Evolutionary conservation across 2,797 vertebrate species (phyloP).

Genomic region (Limnodromus scolopaceus): DNA sequence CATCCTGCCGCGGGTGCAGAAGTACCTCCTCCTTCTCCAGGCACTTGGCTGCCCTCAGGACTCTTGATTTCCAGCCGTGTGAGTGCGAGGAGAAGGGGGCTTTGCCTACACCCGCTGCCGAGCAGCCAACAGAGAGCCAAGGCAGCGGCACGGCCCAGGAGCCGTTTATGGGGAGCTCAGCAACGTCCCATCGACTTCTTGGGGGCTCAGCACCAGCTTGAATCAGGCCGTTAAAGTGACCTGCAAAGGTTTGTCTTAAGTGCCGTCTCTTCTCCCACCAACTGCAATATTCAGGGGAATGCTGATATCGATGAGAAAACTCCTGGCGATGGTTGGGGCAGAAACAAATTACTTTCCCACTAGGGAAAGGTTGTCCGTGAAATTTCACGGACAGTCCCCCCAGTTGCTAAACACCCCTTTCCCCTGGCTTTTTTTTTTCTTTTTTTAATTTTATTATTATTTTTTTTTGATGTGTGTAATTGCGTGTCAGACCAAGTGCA

Average conservation of each 20-base stretch:
- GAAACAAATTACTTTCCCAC: constrained; percentile 31
- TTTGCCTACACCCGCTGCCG: background rate
- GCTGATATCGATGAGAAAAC: background rate
- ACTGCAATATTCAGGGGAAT: background rate
- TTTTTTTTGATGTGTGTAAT: constrained; percentile 59
- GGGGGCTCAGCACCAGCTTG: background rate
- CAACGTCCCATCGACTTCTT: background rate
- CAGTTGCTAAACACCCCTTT: background rate
- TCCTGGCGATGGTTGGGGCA: background rate
- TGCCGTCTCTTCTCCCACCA: background rate
- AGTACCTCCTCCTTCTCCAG: background rate
- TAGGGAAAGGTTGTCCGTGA: constrained; percentile 50
- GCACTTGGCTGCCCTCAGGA: background rate
- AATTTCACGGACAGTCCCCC: constrained; percentile 4
- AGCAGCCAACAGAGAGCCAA: background rate
- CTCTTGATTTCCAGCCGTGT: background rate
- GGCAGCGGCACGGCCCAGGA: accelerated
- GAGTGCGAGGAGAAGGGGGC: accelerated
- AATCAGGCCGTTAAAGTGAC: background rate
- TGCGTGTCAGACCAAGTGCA: constrained; percentile 81
- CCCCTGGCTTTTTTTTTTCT: background rate
- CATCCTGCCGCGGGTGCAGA: accelerated
- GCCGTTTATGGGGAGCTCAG: background rate
- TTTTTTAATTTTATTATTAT: background rate
- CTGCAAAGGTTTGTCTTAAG: background rate